Conservation (phyloP, 2,797 vertebrate species). For the Gephyroberyx darwinii region DNA sequence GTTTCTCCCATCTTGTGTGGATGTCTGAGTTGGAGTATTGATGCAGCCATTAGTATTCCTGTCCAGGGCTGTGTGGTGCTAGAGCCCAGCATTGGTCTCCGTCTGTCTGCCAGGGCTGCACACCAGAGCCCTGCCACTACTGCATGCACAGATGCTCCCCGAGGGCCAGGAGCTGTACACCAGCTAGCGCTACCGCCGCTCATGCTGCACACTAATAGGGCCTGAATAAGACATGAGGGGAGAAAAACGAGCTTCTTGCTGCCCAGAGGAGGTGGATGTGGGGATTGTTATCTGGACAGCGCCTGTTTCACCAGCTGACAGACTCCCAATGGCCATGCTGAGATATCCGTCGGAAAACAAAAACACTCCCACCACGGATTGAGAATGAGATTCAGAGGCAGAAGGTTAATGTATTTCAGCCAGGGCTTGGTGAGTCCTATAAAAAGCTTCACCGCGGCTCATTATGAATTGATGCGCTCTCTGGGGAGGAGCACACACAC, state of each 20-base stretch:
- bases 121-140: background rate
- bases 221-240: conserved; percentile 44
- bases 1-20: background rate
- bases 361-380: conserved; percentile 23
- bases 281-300: conserved; percentile 37
- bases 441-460: conserved; percentile 48
- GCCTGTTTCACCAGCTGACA: conserved; percentile 36
- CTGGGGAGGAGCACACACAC: conserved; percentile 19
- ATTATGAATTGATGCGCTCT: conserved; percentile 56
- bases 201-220: conserved; percentile 2
- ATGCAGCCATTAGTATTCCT: conserved; percentile 38
- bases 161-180: background rate
- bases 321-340: conserved; percentile 22
- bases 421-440: conserved; percentile 29
- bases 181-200: background rate
- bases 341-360: conserved; percentile 46
- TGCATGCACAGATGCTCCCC: conserved; percentile 1
- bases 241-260: conserved; percentile 13
- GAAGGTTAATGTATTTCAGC: conserved; percentile 42
- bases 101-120: conserved; percentile 12
- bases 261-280: conserved; percentile 35
- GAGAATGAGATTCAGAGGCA: conserved; percentile 34
- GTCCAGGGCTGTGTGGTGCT: conserved; percentile 7
- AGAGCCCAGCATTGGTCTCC: background rate
- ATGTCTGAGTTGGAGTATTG: conserved; percentile 5